phyloP scores from a whole-genome alignment of 2,113 vertebrate genomes.

The Rallus limicola region DNA sequence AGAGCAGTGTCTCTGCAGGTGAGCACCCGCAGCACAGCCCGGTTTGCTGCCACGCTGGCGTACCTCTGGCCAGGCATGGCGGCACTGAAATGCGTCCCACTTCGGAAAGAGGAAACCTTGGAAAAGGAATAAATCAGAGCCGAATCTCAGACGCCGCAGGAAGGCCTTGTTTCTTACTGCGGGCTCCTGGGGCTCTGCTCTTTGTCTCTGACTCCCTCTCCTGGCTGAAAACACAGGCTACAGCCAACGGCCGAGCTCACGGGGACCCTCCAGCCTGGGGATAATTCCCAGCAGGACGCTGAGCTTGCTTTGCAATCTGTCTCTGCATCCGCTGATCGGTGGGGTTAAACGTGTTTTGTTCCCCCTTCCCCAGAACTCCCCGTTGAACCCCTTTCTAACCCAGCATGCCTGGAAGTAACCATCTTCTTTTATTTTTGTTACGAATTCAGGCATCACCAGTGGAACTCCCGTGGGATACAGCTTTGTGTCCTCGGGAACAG shows the following conservation, averaged over 20 bases:
- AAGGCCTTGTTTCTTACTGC: neutral
- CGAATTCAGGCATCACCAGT: neutral
- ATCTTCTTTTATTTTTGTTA: neutral
- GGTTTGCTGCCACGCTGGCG: neutral
- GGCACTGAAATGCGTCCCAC: neutral
- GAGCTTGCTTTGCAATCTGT: neutral
- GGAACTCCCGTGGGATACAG: rapidly evolving
- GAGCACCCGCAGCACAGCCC: neutral
- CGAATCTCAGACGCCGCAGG: neutral
- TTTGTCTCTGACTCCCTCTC: constrained; percentile 51
- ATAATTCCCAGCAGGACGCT: neutral
- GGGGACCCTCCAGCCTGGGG: neutral
- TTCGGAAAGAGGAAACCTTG: neutral
- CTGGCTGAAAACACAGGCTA: neutral
- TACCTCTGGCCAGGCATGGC: neutral
- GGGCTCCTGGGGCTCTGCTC: neutral
- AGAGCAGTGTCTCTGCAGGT: neutral
- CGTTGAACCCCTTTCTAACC: neutral
- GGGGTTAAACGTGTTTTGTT: neutral
- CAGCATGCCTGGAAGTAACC: neutral
- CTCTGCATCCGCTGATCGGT: rapidly evolving
- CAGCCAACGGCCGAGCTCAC: neutral
- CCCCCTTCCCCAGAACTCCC: neutral
- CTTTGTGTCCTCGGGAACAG: neutral
- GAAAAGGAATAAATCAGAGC: neutral